Evolutionary conservation across 2,888 invertebrate genomes (phyloP), one percentile per base, ranked within the genome.

Genomic region (Buathra laborator): DNA sequence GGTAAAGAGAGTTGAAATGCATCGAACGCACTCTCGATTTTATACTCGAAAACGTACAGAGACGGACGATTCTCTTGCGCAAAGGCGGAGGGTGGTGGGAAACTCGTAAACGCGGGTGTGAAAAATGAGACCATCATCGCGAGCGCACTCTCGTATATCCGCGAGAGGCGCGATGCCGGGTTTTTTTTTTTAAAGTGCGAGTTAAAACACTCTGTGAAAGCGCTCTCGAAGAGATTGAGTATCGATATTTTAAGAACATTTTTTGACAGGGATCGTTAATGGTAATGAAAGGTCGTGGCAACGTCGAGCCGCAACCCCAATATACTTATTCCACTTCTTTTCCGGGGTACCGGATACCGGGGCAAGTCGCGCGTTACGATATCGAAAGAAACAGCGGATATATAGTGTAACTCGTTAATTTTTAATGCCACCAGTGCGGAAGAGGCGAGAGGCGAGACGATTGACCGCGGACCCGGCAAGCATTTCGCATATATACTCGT

Each of bases 331-430:
- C n/a, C 48, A 46, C 32, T 16, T 3, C 16, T 12, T 7, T 44
- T 29, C 1, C 24, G 46, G 29, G 14, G 32, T 16, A 12, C 44
- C 16, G n/a, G 53, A 1, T 4, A 12, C 29, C 4, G 32, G 6
- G 59, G 12, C 59, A n/a, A 62, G 5, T 24, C 24, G 62, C 32
- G 19, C 32, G 46, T 16, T 12, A 6, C 74, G 10, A 19, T 48
- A 46, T 48, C 32, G 48, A 32, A 64, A 56, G 24, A 37, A 56
- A 12, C 19, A 37, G 24, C 64, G 48, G 56, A 37, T 37, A 37
- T 37, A 37, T 37, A 9, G 19, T 12, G 19, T 64, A 32, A 85
- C 80, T 75, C 86, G 85, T 90, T 87, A 88, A 89, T 89, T 89
- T 90, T 90, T 89, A 86, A 88, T 86, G 85, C 85, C 71, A 77